Percentiles rank a stretch among this genome's conserved stretches.
phyloP scores from a whole-genome alignment of 2,113 vertebrate species.

The Fregata magnificens region DNA sequence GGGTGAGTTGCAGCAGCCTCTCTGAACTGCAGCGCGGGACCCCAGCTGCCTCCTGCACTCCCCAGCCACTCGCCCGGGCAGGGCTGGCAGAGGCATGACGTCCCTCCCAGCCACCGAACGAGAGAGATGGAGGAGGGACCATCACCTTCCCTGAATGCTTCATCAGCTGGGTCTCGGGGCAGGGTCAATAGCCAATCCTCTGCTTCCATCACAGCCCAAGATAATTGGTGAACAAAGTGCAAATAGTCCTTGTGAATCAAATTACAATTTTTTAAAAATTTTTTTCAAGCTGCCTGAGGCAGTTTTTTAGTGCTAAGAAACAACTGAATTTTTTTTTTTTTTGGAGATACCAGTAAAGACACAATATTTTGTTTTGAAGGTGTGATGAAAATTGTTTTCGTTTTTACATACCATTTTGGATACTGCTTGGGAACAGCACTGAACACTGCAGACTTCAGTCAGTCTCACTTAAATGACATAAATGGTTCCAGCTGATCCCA shows the following conservation, averaged over 20 bases:
- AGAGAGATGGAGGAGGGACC: neutral
- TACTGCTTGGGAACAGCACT: neutral
- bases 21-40: neutral
- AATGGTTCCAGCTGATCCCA: neutral
- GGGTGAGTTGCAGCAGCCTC: neutral
- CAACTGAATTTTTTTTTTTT: neutral
- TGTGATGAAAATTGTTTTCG: neutral
- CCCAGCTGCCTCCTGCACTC: neutral
- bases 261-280: neutral
- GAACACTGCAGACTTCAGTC: neutral
- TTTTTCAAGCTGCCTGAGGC: neutral
- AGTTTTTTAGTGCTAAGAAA: neutral
- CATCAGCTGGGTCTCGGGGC: neutral
- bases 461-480: neutral
- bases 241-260: neutral
- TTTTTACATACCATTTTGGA: neutral
- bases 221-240: neutral
- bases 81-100: neutral
- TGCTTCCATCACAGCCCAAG: neutral
- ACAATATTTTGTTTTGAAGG: neutral
- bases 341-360: neutral
- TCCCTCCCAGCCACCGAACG: neutral
- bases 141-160: neutral
- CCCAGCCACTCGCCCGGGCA: neutral
- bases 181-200: neutral